Conservation (phyloP, 2,888 invertebrate species). For the Lamproptera curius region DNA sequence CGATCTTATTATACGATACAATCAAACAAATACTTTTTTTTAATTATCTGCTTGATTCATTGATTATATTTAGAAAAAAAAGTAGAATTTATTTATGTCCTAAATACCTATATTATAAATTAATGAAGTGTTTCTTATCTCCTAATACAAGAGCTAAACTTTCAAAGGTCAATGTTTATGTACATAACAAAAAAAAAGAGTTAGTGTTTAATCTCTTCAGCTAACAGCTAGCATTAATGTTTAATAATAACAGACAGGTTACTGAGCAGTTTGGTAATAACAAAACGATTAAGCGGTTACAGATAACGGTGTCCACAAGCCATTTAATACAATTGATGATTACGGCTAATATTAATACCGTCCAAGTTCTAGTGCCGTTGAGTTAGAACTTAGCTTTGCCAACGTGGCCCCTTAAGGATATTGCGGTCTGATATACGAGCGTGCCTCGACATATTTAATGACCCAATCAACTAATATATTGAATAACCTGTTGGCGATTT, state of each 20-base stretch:
- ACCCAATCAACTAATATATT: conserved; percentile 17
- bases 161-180: neutral
- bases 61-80: too few relatives aligned
- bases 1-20: too few relatives aligned
- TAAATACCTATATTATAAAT: too few relatives aligned
- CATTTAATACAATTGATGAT: neutral
- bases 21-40: too few relatives aligned
- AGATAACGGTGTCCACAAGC: neutral
- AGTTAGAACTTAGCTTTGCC: conserved; percentile 10
- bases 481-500: conserved; percentile 14
- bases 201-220: too few relatives aligned
- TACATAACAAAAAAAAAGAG: too few relatives aligned
- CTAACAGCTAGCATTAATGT: neutral
- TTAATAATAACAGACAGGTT: conserved; percentile 5
- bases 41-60: too few relatives aligned
- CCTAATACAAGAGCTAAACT: too few relatives aligned
- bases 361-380: neutral
- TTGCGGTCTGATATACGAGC: conserved; percentile 12
- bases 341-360: neutral
- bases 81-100: too few relatives aligned
- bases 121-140: too few relatives aligned
- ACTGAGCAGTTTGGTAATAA: conserved; percentile 1
- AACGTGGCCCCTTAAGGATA: conserved; percentile 10
- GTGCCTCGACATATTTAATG: conserved; percentile 14
- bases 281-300: neutral